These are phyloP conservation scores for Helicoverpa assulta DNA, from an alignment of 2,888 invertebrate genomes.

Conservation along the genomic window DNA sequence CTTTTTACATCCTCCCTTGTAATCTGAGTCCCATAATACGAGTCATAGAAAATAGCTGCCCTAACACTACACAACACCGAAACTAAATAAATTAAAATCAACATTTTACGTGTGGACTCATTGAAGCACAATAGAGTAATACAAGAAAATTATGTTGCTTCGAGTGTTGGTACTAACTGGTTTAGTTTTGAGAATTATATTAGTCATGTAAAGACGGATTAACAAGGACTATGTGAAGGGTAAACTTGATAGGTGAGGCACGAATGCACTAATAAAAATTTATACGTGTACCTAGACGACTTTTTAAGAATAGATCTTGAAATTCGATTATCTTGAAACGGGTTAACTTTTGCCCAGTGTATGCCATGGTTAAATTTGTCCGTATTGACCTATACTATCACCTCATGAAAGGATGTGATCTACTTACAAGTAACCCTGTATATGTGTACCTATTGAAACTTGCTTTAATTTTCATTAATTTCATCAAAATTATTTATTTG, in stretches of 20 bases:
- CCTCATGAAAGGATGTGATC: too few relatives aligned
- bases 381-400: too few relatives aligned
- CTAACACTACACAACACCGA: slow-evolving; percentile 52
- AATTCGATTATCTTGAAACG: too few relatives aligned
- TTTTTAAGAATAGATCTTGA: too few relatives aligned
- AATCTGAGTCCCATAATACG: slow-evolving; percentile 70
- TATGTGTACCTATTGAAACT: too few relatives aligned
- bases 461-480: too few relatives aligned
- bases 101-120: slow-evolving; percentile 56
- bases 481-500: too few relatives aligned
- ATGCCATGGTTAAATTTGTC: too few relatives aligned
- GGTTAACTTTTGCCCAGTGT: too few relatives aligned
- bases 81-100: slow-evolving; percentile 53
- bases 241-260: slow-evolving; percentile 1
- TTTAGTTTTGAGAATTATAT: slow-evolving; percentile 21
- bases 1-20: slow-evolving; percentile 68
- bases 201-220: slow-evolving; percentile 3
- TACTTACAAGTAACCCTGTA: too few relatives aligned
- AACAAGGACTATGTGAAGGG: slow-evolving; percentile 42
- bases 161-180: slow-evolving; percentile 5
- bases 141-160: slow-evolving; percentile 11
- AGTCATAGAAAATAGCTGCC: slow-evolving; percentile 68
- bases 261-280: too few relatives aligned
- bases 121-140: slow-evolving; percentile 18
- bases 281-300: too few relatives aligned